A percentile compares a stretch with the other conserved stretches of the same genome.
phyloP scores from a whole-genome alignment of 2,113 vertebrate species.

The Probosciger aterrimus region DNA sequence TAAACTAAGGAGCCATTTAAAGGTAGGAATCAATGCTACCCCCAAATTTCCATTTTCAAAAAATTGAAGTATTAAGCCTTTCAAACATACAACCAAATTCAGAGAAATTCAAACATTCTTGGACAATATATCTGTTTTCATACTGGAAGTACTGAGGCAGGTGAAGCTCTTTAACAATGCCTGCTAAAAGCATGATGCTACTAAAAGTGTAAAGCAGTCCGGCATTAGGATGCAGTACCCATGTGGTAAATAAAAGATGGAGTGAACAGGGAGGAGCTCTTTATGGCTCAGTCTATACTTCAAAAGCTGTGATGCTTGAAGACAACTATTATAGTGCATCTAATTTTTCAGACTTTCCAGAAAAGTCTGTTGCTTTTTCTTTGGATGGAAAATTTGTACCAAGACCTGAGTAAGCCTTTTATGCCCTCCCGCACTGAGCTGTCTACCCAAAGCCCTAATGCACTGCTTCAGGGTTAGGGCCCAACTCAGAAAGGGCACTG shows the following conservation, averaged over 20 bases:
- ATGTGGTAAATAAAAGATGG: neutral
- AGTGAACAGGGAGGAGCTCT: neutral
- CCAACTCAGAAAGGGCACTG: neutral
- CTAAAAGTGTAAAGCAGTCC: neutral
- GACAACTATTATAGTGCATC: neutral
- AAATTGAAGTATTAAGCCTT: neutral
- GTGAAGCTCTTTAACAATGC: neutral
- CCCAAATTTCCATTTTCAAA: neutral
- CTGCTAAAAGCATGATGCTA: neutral
- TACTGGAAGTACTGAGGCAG: neutral
- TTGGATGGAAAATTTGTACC: neutral
- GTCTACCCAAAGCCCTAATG: neutral
- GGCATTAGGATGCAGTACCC: neutral
- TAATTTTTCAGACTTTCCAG: neutral
- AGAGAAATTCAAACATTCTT: neutral
- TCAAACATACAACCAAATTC: neutral
- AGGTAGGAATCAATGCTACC: neutral
- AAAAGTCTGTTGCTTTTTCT: neutral
- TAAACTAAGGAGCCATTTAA: neutral
- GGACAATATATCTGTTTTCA: neutral
- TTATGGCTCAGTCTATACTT: neutral
- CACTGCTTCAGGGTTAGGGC: neutral
- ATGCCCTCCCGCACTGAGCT: neutral
- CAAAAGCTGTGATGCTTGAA: neutral
- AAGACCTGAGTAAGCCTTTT: neutral